Evolutionary conservation across 2,888 invertebrate species (phyloP), one percentile per base, ranked within the genome.

Genomic region (Cheilosia scutellata): DNA sequence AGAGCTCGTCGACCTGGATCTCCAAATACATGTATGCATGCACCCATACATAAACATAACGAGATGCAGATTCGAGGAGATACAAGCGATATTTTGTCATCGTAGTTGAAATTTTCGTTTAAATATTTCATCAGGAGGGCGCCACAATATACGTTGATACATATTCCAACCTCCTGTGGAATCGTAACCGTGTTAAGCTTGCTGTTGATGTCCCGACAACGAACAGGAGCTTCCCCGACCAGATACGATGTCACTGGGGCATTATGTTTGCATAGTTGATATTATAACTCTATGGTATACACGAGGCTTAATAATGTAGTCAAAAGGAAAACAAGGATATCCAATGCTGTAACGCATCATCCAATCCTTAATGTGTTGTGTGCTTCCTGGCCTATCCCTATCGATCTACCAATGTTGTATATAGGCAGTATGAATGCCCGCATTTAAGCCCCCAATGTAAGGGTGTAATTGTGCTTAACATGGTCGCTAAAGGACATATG

Each of bases 251-350:
- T 77, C 82, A 77, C 65, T 77, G 62, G 72, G 77, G 82, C 55
- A 83, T 83, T 77, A 83, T 77, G 82, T 77, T 83, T 83, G 82
- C 82, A 83, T 74, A 83, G 77, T 72, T 71, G 77, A 82, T 76
- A 82, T 82, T 77, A 83, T 77, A 83, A 83, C 76, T 83, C 77
- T 71, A 65, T 74, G 53, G 72, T 83, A 66, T 77, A 83, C 77
- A 83, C 72, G 72, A 72, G 77, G 82, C 82, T 83, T 83, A 83
- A 83, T 83, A 83, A 83, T 83, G 82, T 83, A 77, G 82, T 83
- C 77, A 58, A 83, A 83, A 77, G 77, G 77, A 77, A 77, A 83
- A 72, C 82, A 83, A 77, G 82, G 72, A 83, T 62, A 83, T 60
- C 5, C 63, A 57, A 76, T 76, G 76, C 70, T 68, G 57, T 63